These are phyloP conservation scores for Ceyx cyanopectus DNA, from an alignment of 2,113 vertebrate genomes.

Conservation along the genomic window DNA sequence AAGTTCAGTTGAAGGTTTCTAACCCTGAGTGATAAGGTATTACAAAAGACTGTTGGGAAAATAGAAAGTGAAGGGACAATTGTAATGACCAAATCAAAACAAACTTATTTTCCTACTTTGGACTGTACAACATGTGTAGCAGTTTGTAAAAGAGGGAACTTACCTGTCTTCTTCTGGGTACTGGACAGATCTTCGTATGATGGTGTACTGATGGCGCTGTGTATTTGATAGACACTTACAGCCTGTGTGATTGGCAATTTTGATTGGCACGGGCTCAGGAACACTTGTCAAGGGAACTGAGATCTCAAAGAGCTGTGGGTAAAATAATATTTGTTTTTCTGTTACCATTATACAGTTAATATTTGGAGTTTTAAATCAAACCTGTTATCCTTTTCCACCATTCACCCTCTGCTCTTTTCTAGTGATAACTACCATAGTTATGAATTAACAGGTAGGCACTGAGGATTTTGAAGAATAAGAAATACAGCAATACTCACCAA, in stretches of 20 bases:
- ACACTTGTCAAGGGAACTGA: slow-evolving; percentile 88
- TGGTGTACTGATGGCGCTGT: slow-evolving; percentile 73
- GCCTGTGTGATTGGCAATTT: slow-evolving; percentile 93
- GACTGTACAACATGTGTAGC: background rate
- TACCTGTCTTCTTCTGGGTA: slow-evolving; percentile 77
- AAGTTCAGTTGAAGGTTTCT: background rate
- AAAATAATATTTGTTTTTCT: background rate
- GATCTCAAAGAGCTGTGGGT: slow-evolving; percentile 89
- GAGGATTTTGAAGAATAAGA: background rate
- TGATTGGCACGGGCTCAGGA: slow-evolving; percentile 90
- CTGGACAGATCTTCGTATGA: slow-evolving; percentile 81
- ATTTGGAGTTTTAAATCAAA: background rate
- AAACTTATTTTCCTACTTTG: background rate
- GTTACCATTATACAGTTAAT: background rate
- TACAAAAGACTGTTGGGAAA: background rate
- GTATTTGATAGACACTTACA: slow-evolving; percentile 86
- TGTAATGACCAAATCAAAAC: background rate
- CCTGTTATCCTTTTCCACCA: background rate
- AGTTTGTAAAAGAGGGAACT: slow-evolving; percentile 25
- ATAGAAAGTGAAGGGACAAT: background rate
- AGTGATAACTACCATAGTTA: background rate
- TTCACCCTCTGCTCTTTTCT: background rate
- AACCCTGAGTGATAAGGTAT: background rate
- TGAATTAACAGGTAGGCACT: background rate
- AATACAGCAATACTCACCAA: background rate